Percentiles rank a stretch among this genome's conserved stretches.
Conservation (phyloP, 1,140 invertebrate species). For the Zelostemma sp. region DNA sequence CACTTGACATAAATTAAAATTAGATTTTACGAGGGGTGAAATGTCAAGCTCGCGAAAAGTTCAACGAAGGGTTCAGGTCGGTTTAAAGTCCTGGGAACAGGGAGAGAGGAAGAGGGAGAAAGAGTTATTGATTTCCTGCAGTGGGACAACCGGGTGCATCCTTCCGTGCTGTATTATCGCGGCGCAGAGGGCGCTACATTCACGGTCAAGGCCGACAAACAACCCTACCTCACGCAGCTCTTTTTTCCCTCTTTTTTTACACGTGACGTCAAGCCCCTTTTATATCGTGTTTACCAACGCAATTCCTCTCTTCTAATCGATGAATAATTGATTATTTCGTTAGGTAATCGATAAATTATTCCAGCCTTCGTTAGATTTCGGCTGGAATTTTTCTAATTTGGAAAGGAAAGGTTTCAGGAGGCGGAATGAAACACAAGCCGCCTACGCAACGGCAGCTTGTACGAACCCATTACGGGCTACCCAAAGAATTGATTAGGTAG, state of each 20-base stretch:
- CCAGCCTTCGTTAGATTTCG: too few relatives aligned
- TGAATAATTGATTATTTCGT: too few relatives aligned
- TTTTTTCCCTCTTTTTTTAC: too few relatives aligned
- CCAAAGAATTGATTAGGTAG: slow-evolving; percentile 55
- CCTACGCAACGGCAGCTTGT: slow-evolving; percentile 55
- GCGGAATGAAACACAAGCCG: slow-evolving; percentile 52
- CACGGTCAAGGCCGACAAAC: slow-evolving; percentile 56
- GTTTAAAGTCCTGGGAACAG: too few relatives aligned
- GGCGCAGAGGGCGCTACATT: slow-evolving; percentile 37
- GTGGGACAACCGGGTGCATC: slow-evolving; percentile 20
- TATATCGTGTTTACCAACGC: too few relatives aligned
- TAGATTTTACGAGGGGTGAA: too few relatives aligned
- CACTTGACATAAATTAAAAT: too few relatives aligned
- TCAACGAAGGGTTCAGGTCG: too few relatives aligned
- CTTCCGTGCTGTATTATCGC: slow-evolving; percentile 13
- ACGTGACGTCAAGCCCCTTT: too few relatives aligned
- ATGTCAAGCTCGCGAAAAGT: too few relatives aligned
- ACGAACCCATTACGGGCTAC: slow-evolving; percentile 49
- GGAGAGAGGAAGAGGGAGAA: slow-evolving; percentile 3
- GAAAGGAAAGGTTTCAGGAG: slow-evolving; percentile 32
- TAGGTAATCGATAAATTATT: too few relatives aligned
- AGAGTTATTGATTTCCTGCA: slow-evolving; percentile 40
- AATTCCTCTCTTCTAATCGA: too few relatives aligned
- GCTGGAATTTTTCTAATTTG: not conserved
- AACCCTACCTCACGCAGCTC: slow-evolving; percentile 3